These are phyloP conservation scores for Dromius quadrimaculatus DNA, from an alignment of 2,888 invertebrate species.

Conservation along the genomic window DNA sequence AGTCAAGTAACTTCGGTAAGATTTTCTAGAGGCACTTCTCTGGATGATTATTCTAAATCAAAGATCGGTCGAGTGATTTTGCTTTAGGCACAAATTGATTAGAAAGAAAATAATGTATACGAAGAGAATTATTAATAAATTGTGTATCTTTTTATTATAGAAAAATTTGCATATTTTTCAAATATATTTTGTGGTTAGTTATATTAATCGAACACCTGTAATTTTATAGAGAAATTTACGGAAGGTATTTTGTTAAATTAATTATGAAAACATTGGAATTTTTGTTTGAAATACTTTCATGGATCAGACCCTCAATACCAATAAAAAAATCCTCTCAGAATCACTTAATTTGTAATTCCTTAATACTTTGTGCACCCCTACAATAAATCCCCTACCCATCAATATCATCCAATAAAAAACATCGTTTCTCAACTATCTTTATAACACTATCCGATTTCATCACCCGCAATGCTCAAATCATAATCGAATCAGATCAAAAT, in stretches of 20 bases:
- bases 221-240: background rate
- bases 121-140: slow-evolving; percentile 19
- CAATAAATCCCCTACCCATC: too few species aligned
- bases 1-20: background rate
- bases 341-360: too few species aligned
- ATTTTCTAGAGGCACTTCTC: slow-evolving; percentile 8
- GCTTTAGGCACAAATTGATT: slow-evolving; percentile 36
- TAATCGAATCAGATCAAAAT: slow-evolving; percentile 59
- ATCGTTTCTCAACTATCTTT: slow-evolving; percentile 11
- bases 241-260: background rate
- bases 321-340: too few species aligned
- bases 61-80: slow-evolving; percentile 15
- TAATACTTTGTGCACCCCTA: too few species aligned
- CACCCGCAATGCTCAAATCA: slow-evolving; percentile 41
- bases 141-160: background rate
- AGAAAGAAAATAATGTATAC: slow-evolving; percentile 11
- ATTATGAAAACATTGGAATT: too few species aligned
- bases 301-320: too few species aligned
- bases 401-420: slow-evolving; percentile 5
- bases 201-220: background rate
- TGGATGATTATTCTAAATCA: slow-evolving; percentile 49
- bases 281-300: too few species aligned
- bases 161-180: slow-evolving; percentile 11
- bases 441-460: slow-evolving; percentile 51
- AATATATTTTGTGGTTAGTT: slow-evolving; percentile 3